phyloP scores from a whole-genome alignment of 2,113 vertebrate genomes.

The Gnathonemus echidnorhynchus region DNA sequence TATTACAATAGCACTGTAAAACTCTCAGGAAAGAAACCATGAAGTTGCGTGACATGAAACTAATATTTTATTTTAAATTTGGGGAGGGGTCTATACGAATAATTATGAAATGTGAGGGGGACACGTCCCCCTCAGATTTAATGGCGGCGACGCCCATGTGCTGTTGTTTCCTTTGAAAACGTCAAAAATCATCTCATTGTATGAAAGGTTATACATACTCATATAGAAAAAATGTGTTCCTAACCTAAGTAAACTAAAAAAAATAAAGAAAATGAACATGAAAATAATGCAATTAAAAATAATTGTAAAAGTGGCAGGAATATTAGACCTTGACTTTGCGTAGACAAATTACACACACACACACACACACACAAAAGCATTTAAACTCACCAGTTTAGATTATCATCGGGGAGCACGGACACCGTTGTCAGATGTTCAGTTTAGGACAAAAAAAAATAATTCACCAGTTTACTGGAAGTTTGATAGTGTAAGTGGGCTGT shows the following conservation, averaged over 20 bases:
- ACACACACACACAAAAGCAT: background rate
- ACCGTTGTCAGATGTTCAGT: background rate
- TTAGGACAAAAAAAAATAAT: background rate
- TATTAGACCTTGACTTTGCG: background rate
- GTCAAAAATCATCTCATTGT: background rate
- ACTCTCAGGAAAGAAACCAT: background rate
- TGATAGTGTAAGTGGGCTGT: constrained; percentile 31
- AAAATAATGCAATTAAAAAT: background rate
- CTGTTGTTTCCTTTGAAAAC: background rate
- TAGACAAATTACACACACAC: background rate
- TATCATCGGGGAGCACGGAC: constrained; percentile 35
- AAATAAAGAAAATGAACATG: background rate
- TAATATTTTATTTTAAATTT: too few relatives aligned
- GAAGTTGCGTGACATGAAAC: background rate
- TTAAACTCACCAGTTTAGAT: constrained; percentile 35
- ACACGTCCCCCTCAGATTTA: too few relatives aligned
- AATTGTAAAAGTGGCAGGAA: background rate
- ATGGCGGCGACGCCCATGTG: background rate
- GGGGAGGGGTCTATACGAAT: too few relatives aligned
- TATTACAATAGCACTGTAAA: background rate
- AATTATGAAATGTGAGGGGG: too few relatives aligned
- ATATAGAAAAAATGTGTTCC: background rate
- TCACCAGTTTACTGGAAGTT: background rate
- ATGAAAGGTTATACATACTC: background rate
- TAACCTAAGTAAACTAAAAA: background rate